phyloP scores from a whole-genome alignment of 2,888 invertebrate genomes.

The Argyresthia albistria region DNA sequence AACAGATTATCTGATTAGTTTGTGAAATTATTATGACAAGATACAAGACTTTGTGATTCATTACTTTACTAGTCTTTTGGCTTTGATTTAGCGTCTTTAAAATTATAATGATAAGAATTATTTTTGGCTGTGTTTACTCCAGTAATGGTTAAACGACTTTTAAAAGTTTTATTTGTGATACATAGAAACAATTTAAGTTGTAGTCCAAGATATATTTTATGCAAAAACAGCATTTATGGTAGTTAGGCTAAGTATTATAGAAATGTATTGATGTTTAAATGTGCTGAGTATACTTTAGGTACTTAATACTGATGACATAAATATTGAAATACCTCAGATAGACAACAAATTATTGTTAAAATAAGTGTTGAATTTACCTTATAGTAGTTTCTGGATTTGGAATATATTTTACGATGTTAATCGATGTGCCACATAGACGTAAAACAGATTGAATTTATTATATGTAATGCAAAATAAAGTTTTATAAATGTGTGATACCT shows the following conservation, averaged over 20 bases:
- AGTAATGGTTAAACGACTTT: no score
- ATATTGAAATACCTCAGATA: constrained; percentile 6
- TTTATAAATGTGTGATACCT: constrained; percentile 57
- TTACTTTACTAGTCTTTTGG: no score
- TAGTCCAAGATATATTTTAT: background rate
- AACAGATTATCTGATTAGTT: background rate
- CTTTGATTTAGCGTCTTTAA: no score
- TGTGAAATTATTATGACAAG: no score
- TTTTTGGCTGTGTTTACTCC: no score
- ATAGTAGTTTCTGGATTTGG: constrained; percentile 1
- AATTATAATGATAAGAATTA: no score
- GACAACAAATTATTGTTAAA: constrained; percentile 3
- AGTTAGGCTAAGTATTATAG: background rate
- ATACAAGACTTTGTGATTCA: no score
- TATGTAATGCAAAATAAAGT: constrained; percentile 44
- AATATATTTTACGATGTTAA: constrained; percentile 51
- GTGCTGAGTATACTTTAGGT: background rate
- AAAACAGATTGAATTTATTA: constrained; percentile 56
- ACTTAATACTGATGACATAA: background rate
- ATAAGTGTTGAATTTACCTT: background rate
- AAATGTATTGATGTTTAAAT: background rate
- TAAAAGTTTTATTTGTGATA: background rate
- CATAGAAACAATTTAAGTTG: background rate
- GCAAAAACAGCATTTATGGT: background rate
- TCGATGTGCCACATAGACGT: constrained; percentile 61